A percentile compares a stretch with the other conserved stretches of the same genome.
These are phyloP conservation scores for Acanthosoma haemorrhoidale DNA, from an alignment of 2,888 invertebrate genomes.

Conservation along the genomic window DNA sequence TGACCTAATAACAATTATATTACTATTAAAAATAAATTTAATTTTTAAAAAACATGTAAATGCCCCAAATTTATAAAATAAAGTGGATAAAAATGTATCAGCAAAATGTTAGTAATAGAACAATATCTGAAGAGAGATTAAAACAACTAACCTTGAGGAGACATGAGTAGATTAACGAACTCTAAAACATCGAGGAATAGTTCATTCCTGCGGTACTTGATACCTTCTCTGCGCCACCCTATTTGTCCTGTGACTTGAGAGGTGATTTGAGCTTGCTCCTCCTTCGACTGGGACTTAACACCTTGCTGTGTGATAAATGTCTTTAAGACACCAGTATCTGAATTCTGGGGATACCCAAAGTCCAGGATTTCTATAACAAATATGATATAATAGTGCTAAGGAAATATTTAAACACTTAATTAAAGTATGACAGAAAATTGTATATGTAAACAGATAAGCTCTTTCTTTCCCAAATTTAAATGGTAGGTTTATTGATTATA, in stretches of 20 bases:
- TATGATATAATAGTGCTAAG: not conserved
- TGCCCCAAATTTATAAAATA: too few species aligned
- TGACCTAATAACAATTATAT: slow-evolving; percentile 60
- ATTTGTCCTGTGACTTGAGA: slow-evolving; percentile 95
- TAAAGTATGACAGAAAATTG: too few species aligned
- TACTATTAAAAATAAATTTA: not conserved
- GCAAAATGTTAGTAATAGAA: too few species aligned
- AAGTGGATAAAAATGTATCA: too few species aligned
- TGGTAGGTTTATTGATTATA: too few species aligned
- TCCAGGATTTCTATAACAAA: slow-evolving; percentile 80
- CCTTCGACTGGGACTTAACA: slow-evolving; percentile 96
- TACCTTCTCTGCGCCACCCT: slow-evolving; percentile 98
- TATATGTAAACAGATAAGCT: too few species aligned
- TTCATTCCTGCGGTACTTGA: slow-evolving; percentile 97
- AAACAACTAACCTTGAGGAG: slow-evolving; percentile 79
- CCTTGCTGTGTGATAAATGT: slow-evolving; percentile 99
- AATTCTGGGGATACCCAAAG: slow-evolving; percentile 99
- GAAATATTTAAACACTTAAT: too few species aligned
- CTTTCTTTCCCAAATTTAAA: too few species aligned
- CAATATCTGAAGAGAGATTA: too few species aligned
- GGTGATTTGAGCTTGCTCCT: slow-evolving; percentile 98
- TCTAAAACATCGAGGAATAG: slow-evolving; percentile 97
- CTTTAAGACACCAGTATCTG: slow-evolving; percentile 97
- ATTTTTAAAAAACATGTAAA: too few species aligned
- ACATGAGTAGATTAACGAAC: slow-evolving; percentile 98